phyloP scores from a whole-genome alignment of 1,140 invertebrate genomes.

The Zophobas morio region DNA sequence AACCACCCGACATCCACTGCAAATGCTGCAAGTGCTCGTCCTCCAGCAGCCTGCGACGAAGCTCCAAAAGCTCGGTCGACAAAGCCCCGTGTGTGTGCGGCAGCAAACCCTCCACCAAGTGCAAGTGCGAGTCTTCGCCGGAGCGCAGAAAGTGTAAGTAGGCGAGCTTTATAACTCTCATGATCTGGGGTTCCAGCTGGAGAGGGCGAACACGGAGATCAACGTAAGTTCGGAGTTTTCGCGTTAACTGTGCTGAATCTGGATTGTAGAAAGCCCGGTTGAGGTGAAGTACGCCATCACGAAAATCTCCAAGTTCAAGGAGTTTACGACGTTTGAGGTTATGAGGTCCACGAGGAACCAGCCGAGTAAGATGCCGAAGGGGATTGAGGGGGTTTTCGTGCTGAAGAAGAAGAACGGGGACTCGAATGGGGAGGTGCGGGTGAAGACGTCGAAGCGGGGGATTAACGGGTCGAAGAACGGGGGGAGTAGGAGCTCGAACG shows the following conservation, averaged over 20 bases:
- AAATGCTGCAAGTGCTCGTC: conserved; percentile 4
- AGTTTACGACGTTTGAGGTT: conserved; percentile 63
- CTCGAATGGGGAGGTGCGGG: background rate
- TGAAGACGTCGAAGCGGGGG: background rate
- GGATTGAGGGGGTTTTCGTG: conserved; percentile 62
- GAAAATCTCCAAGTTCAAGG: conserved; percentile 60
- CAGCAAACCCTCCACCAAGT: background rate
- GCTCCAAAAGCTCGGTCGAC: background rate
- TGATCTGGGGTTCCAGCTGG: background rate
- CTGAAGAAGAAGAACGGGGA: conserved; percentile 56
- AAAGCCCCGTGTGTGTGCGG: background rate
- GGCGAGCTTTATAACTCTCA: background rate
- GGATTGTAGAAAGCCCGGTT: background rate
- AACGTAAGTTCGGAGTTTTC: background rate
- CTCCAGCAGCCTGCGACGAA: background rate
- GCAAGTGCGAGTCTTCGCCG: background rate
- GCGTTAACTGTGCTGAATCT: background rate
- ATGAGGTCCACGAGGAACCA: conserved; percentile 61
- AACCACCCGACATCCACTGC: background rate
- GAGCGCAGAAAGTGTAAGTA: background rate
- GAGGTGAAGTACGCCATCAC: conserved; percentile 61
- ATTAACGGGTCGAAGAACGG: background rate
- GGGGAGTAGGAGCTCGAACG: no score
- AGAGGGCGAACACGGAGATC: background rate
- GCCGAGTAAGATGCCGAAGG: conserved; percentile 58